Conservation (phyloP, 2,797 vertebrate genomes). For the Sarcoramphus papa region DNA sequence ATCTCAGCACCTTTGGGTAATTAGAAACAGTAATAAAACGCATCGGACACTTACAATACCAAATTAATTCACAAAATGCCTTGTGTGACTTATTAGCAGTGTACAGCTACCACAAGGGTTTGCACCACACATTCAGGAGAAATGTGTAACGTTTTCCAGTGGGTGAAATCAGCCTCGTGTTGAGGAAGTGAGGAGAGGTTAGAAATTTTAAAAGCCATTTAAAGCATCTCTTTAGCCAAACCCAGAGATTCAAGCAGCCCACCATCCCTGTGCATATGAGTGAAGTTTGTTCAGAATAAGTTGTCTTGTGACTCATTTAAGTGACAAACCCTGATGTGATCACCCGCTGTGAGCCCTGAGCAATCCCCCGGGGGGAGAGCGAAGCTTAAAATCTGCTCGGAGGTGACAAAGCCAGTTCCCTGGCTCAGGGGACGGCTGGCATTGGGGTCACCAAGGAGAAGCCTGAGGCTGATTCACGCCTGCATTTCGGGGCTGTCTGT, state of each 20-base stretch:
- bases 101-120: background rate
- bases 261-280: background rate
- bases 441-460: background rate
- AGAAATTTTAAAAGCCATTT: background rate
- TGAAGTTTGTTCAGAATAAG: background rate
- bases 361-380: background rate
- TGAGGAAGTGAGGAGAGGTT: background rate
- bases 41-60: no score
- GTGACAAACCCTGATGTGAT: background rate
- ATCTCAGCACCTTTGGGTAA: background rate
- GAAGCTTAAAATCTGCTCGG: background rate
- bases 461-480: background rate
- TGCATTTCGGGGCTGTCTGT: background rate
- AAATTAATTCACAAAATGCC: background rate
- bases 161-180: background rate
- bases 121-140: background rate
- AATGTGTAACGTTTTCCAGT: background rate
- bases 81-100: background rate
- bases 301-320: background rate
- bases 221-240: background rate
- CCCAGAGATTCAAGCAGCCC: background rate
- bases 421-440: background rate
- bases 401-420: background rate
- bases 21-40: background rate
- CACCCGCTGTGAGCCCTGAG: background rate